Evolutionary conservation across 2,888 invertebrate genomes (phyloP).

Genomic region (Drosophila flavopinicola): DNA sequence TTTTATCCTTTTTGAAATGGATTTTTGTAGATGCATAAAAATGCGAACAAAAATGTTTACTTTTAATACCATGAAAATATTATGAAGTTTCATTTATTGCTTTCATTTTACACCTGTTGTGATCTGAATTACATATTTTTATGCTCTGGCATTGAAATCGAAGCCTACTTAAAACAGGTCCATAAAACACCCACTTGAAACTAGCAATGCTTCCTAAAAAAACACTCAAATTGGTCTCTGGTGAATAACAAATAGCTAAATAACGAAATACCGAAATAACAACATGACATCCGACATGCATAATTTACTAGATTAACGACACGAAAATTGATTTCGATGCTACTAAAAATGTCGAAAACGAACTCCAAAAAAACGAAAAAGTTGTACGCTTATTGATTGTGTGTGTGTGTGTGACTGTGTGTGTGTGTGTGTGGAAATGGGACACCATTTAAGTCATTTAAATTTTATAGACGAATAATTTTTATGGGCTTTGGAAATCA

Average conservation of each 20-base stretch:
- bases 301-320: slow-evolving; percentile 82
- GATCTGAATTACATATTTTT: slow-evolving; percentile 2
- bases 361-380: slow-evolving; percentile 48
- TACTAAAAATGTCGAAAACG: slow-evolving; percentile 78
- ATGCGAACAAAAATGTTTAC: too few species aligned
- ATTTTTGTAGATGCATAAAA: too few species aligned
- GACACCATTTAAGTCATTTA: slow-evolving; percentile 76
- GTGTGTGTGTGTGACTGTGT: slow-evolving; percentile 33
- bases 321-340: slow-evolving; percentile 82
- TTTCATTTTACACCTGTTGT: slow-evolving; percentile 4
- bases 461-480: slow-evolving; percentile 73
- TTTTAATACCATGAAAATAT: too few species aligned
- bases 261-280: slow-evolving; percentile 49
- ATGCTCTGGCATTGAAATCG: slow-evolving; percentile 15
- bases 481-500: slow-evolving; percentile 55
- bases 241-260: slow-evolving; percentile 52
- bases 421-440: slow-evolving; percentile 54
- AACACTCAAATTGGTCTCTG: slow-evolving; percentile 23
- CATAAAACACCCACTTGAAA: slow-evolving; percentile 40
- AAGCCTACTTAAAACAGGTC: slow-evolving; percentile 34
- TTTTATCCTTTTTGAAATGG: too few species aligned
- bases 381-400: slow-evolving; percentile 55
- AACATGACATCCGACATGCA: slow-evolving; percentile 73
- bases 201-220: not conserved
- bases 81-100: not conserved